Evolutionary conservation across 1,140 invertebrate genomes (phyloP).

Genomic region (Camponotus vicinus): DNA sequence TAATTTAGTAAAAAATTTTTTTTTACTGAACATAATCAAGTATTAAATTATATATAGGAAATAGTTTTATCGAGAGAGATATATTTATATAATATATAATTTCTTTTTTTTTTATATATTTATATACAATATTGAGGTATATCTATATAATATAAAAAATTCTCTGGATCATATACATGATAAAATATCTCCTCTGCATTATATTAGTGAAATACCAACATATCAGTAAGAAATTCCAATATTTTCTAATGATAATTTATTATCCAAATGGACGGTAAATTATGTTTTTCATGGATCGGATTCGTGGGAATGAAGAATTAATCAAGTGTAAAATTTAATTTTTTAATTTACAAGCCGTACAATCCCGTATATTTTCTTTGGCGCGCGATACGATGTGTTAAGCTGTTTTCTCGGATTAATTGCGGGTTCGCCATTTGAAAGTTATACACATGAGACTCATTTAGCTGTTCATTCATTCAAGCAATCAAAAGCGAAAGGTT

Average conservation of each 20-base stretch:
- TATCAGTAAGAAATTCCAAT: background rate
- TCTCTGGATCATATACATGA: too few species aligned
- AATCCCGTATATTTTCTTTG: background rate
- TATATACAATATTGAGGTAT: too few species aligned
- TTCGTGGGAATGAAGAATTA: background rate
- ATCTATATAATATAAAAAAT: too few species aligned
- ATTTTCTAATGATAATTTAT: conserved; percentile 11
- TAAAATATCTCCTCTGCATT: background rate
- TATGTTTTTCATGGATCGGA: background rate
- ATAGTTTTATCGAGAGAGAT: background rate
- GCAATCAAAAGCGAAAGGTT: conserved; percentile 69
- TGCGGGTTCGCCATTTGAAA: background rate
- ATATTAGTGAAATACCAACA: background rate
- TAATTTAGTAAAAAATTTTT: background rate
- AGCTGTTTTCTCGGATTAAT: background rate
- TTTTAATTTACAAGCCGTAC: too few species aligned
- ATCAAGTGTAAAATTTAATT: background rate
- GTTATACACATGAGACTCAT: conserved; percentile 62
- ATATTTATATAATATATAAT: too few species aligned
- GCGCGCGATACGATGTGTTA: background rate
- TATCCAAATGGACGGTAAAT: background rate
- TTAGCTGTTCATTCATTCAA: conserved; percentile 71
- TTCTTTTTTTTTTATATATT: too few species aligned
- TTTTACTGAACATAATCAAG: background rate
- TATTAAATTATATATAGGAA: background rate